These are phyloP conservation scores for Cecropterus lyciades DNA, from an alignment of 1,140 invertebrate species.

Conservation along the genomic window DNA sequence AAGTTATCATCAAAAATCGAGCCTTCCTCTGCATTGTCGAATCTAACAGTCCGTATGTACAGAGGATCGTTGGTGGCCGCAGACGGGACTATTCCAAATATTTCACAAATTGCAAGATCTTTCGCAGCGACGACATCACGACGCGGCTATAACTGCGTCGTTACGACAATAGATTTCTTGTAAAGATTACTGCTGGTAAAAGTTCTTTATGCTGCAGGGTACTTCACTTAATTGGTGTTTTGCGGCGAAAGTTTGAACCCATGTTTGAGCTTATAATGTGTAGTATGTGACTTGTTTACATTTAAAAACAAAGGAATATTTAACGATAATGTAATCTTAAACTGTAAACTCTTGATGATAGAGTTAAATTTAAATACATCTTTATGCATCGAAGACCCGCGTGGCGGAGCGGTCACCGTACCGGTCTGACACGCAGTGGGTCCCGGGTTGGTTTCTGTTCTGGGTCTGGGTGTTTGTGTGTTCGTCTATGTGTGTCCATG, in stretches of 20 bases:
- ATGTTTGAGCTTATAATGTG: not conserved
- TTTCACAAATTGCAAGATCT: slow-evolving; percentile 75
- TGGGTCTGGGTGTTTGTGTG: too few relatives aligned
- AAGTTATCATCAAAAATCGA: too few relatives aligned
- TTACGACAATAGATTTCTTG: slow-evolving; percentile 41
- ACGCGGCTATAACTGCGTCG: slow-evolving; percentile 44
- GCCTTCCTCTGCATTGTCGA: slow-evolving; percentile 5
- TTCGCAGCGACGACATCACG: slow-evolving; percentile 56
- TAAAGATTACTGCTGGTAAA: slow-evolving; percentile 36
- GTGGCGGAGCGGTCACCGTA: too few relatives aligned
- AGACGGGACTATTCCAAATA: slow-evolving; percentile 70
- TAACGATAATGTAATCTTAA: not conserved
- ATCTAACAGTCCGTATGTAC: slow-evolving; percentile 37
- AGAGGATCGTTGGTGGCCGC: slow-evolving; percentile 67
- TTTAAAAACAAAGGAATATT: not conserved
- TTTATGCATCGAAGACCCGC: too few relatives aligned
- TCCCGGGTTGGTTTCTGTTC: too few relatives aligned
- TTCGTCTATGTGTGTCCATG: too few relatives aligned
- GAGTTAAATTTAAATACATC: too few relatives aligned
- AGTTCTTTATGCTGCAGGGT: slow-evolving; percentile 21
- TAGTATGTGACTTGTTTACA: not conserved
- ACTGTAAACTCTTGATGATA: too few relatives aligned
- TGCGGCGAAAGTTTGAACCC: slow-evolving; percentile 12
- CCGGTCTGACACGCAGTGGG: too few relatives aligned
- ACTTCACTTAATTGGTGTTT: slow-evolving; percentile 29